These are phyloP conservation scores for Zaprionus ghesquierei DNA, from an alignment of 1,140 invertebrate genomes.

Conservation along the genomic window DNA sequence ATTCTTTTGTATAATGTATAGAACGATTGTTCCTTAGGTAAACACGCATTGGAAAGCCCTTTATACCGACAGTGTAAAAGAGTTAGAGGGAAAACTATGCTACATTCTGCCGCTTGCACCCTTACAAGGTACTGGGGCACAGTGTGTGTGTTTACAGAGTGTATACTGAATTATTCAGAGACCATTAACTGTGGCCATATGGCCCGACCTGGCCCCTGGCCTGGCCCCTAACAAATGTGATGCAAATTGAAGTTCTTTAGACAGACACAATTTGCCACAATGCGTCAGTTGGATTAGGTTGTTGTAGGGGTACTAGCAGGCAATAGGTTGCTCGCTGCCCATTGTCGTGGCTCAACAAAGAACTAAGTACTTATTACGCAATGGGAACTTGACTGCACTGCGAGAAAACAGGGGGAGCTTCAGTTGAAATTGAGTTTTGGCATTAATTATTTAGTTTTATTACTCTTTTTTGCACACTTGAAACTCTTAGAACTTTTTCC, in stretches of 20 bases:
- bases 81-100: background rate
- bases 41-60: background rate
- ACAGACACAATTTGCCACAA: constrained; percentile 33
- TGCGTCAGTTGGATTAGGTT: constrained; percentile 30
- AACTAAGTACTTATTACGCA: constrained; percentile 40
- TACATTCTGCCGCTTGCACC: constrained; percentile 26
- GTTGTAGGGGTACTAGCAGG: background rate
- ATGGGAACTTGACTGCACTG: constrained; percentile 15
- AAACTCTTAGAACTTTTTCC: no score
- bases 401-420: background rate
- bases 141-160: background rate
- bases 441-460: no score
- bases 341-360: constrained; percentile 40
- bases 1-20: background rate
- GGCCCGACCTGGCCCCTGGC: background rate
- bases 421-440: background rate
- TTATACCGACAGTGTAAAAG: background rate
- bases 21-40: background rate
- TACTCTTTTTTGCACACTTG: no score
- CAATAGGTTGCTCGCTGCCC: constrained; percentile 5
- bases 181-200: constrained; percentile 30
- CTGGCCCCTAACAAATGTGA: constrained; percentile 11
- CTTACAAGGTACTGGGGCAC: background rate
- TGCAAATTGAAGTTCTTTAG: constrained; percentile 40
- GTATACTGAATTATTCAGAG: constrained; percentile 6